A percentile compares a stretch with the other conserved stretches of the same genome.
Evolutionary conservation across 92 coral and sea anemone genomes (phyloP).

Genomic region (Epizoanthus fatuus): DNA sequence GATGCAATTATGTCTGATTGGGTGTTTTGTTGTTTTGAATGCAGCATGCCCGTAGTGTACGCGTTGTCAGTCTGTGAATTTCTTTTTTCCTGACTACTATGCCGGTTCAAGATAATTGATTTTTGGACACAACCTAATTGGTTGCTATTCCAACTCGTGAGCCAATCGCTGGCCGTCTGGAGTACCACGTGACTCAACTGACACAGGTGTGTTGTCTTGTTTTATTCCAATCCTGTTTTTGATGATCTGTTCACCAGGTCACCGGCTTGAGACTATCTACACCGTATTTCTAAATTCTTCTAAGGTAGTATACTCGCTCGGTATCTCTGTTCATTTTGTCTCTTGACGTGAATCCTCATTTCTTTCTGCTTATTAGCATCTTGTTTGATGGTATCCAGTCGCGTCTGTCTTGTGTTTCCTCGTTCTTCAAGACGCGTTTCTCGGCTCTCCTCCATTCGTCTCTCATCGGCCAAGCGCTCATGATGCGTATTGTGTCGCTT

Average conservation of each 20-base stretch:
- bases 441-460: constrained; percentile 66
- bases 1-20: too few relatives aligned
- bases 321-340: constrained; percentile 80
- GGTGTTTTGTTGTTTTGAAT: too few relatives aligned
- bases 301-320: constrained; percentile 84
- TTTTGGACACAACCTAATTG: too few relatives aligned
- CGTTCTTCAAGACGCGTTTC: constrained; percentile 71
- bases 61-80: too few relatives aligned
- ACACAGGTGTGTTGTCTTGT: neutral
- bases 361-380: constrained; percentile 82
- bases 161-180: too few relatives aligned
- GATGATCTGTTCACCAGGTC: neutral
- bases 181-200: too few relatives aligned
- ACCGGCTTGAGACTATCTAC: neutral
- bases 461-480: constrained; percentile 78
- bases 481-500: constrained; percentile 76
- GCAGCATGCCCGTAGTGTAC: too few relatives aligned
- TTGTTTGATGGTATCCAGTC: constrained; percentile 70
- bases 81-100: too few relatives aligned
- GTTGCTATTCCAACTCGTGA: too few relatives aligned
- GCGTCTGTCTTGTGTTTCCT: constrained; percentile 63
- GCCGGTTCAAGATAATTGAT: too few relatives aligned
- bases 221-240: neutral
- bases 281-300: neutral
- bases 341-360: constrained; percentile 81